Percentiles rank a stretch among this genome's conserved stretches.
These are phyloP conservation scores for Rhogogaster chlorosoma DNA, from an alignment of 2,888 invertebrate species.

Conservation along the genomic window DNA sequence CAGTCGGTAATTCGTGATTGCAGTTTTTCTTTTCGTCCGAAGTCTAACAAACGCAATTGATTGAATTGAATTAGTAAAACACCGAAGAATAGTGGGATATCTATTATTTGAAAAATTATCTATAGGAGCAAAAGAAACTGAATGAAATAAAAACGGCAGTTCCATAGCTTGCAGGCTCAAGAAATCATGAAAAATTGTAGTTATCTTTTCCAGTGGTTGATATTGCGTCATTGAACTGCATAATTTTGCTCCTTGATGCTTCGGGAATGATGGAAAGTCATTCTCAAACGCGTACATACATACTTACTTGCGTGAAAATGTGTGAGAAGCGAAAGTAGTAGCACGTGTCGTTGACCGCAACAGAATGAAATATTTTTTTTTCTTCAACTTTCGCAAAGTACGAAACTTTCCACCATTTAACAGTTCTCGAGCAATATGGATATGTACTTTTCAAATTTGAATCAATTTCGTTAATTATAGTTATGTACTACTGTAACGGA, in stretches of 20 bases:
- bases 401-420: not conserved
- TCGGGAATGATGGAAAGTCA: not conserved
- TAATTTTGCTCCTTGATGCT: not conserved
- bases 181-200: not conserved
- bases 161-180: not conserved
- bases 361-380: not conserved
- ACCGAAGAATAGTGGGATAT: not conserved
- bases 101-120: not conserved
- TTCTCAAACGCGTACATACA: not conserved
- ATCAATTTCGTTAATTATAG: not conserved
- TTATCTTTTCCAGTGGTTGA: not conserved
- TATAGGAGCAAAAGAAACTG: not conserved
- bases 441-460: not conserved
- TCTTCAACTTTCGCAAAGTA: not conserved
- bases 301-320: not conserved
- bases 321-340: not conserved
- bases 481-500: not conserved
- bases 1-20: not conserved
- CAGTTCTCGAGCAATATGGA: not conserved
- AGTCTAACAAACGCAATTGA: not conserved
- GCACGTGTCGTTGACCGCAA: not conserved
- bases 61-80: not conserved
- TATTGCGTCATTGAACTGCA: not conserved
- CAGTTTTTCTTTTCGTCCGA: not conserved
- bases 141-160: not conserved